These are phyloP conservation scores for Agrenia bidenticulata DNA, from an alignment of 2,888 invertebrate genomes.

Conservation along the genomic window DNA sequence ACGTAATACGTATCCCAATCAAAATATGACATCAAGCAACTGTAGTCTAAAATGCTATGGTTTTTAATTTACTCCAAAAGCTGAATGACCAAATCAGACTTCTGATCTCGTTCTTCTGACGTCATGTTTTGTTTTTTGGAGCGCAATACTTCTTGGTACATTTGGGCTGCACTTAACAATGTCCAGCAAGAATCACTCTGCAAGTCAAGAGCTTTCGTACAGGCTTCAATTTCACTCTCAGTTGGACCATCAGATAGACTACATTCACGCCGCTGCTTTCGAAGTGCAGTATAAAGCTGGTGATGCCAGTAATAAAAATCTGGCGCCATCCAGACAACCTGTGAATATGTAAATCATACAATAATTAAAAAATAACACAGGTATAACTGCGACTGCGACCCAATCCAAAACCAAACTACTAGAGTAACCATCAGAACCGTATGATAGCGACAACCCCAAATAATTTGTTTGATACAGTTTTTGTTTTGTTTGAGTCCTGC, in stretches of 20 bases:
- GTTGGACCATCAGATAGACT: background rate
- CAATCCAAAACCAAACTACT: too few relatives aligned
- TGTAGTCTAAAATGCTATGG: too few relatives aligned
- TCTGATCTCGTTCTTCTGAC: background rate
- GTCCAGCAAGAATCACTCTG: background rate
- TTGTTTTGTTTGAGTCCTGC: too few relatives aligned
- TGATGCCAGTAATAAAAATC: background rate
- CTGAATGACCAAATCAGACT: background rate
- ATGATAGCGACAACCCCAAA: too few relatives aligned
- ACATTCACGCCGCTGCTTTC: constrained; percentile 1
- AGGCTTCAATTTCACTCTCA: background rate
- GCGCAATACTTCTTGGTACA: background rate
- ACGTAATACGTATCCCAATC: too few relatives aligned
- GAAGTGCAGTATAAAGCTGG: constrained; percentile 1
- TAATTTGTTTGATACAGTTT: too few relatives aligned
- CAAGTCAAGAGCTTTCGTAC: background rate
- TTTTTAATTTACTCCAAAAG: background rate
- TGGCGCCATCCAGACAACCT: background rate
- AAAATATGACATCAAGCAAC: too few relatives aligned
- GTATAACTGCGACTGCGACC: too few relatives aligned
- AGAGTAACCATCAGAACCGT: too few relatives aligned
- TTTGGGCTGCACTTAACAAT: background rate
- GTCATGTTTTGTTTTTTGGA: background rate
- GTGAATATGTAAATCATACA: background rate
- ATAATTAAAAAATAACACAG: too few relatives aligned